phyloP scores from a whole-genome alignment of 2,888 invertebrate genomes.

The Cactoblastis cactorum region DNA sequence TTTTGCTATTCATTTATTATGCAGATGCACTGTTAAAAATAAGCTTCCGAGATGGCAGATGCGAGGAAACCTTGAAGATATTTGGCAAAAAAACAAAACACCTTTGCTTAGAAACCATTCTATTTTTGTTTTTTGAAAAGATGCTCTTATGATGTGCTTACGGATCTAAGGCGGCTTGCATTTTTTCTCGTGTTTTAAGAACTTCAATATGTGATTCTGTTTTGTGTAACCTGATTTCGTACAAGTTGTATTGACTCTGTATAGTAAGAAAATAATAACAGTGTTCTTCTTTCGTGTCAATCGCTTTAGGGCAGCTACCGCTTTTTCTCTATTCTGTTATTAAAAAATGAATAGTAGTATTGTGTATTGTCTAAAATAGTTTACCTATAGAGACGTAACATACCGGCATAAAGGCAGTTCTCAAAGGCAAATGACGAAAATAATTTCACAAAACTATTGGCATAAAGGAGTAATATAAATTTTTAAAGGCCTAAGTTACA shows the following conservation, averaged over 20 bases:
- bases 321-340: background rate
- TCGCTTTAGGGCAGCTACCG: background rate
- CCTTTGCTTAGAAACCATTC: slow-evolving; percentile 56
- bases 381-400: too few species aligned
- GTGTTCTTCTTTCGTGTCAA: background rate
- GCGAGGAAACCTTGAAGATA: slow-evolving; percentile 67
- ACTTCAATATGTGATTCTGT: slow-evolving; percentile 3
- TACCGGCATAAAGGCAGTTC: too few species aligned
- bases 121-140: slow-evolving; percentile 36
- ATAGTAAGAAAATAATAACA: background rate
- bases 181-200: slow-evolving; percentile 12
- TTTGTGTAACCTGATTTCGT: slow-evolving; percentile 3
- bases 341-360: background rate
- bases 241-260: background rate
- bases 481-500: too few species aligned
- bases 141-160: slow-evolving; percentile 32
- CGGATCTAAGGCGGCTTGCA: slow-evolving; percentile 21
- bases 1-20: slow-evolving; percentile 75
- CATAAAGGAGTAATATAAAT: too few species aligned
- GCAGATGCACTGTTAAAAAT: slow-evolving; percentile 72
- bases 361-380: too few species aligned
- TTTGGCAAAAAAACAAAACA: slow-evolving; percentile 52
- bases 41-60: slow-evolving; percentile 67
- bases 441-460: too few species aligned
- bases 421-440: too few species aligned